Conservation (phyloP, 2,113 vertebrate genomes). For the Gambusia holbrooki region DNA sequence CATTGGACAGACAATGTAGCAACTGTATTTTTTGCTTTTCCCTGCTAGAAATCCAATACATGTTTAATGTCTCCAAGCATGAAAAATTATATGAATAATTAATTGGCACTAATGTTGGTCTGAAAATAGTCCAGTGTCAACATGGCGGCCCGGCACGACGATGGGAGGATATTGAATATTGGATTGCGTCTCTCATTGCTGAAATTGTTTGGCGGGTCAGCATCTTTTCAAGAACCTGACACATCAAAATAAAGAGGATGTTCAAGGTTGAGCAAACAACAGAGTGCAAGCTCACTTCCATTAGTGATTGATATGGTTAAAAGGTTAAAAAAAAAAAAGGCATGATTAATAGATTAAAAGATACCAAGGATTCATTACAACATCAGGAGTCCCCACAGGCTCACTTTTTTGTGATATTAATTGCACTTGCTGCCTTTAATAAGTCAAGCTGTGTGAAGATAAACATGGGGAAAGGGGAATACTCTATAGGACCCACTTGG, state of each 20-base stretch:
- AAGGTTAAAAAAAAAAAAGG: neutral
- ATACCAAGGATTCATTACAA: slow-evolving; percentile 8
- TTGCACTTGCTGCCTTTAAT: neutral
- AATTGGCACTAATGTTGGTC: slow-evolving; percentile 47
- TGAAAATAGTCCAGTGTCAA: slow-evolving; percentile 62
- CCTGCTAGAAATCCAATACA: slow-evolving; percentile 6
- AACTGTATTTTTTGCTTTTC: neutral
- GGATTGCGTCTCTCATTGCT: slow-evolving; percentile 43
- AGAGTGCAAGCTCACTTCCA: neutral
- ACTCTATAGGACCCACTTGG: neutral
- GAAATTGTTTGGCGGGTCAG: slow-evolving; percentile 47
- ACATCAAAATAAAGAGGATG: slow-evolving; percentile 31
- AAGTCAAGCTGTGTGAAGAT: slow-evolving; percentile 18
- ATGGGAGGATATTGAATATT: slow-evolving; percentile 36
- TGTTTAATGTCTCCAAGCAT: slow-evolving; percentile 10
- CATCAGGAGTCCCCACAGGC: slow-evolving; percentile 9
- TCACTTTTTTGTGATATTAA: slow-evolving; percentile 33
- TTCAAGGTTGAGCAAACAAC: slow-evolving; percentile 37
- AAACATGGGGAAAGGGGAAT: slow-evolving; percentile 5
- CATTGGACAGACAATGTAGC: neutral
- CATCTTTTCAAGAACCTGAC: slow-evolving; percentile 33
- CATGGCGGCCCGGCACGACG: slow-evolving; percentile 42
- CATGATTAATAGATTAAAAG: slow-evolving; percentile 1
- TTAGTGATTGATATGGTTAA: neutral
- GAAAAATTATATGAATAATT: slow-evolving; percentile 65